phyloP scores from a whole-genome alignment of 2,888 invertebrate genomes.

The Pasiphila rectangulata region DNA sequence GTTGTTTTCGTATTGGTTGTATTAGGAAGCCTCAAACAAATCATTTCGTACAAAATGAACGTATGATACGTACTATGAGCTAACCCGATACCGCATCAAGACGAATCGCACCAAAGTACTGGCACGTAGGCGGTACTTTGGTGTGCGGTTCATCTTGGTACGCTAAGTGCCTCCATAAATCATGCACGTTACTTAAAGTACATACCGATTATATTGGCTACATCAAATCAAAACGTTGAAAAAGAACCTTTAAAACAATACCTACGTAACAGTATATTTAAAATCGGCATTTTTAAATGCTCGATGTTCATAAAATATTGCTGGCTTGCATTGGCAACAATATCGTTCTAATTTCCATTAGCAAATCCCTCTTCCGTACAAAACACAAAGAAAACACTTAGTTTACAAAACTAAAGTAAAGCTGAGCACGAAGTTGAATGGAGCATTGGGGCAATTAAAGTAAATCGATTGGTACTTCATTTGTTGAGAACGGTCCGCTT shows the following conservation, averaged over 20 bases:
- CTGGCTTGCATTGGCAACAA: constrained; percentile 15
- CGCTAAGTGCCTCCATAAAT: no score
- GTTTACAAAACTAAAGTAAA: constrained; percentile 29
- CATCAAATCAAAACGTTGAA: no score
- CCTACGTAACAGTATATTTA: neutral
- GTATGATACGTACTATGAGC: no score
- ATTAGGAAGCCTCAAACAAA: no score
- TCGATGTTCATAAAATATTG: constrained; percentile 4
- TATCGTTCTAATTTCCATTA: constrained; percentile 25
- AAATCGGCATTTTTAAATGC: neutral
- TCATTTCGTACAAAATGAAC: no score
- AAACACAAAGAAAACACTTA: constrained; percentile 23
- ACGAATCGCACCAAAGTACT: no score
- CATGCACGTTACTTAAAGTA: no score
- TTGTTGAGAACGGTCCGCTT: constrained; percentile 25
- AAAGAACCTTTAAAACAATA: neutral
- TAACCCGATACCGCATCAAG: no score
- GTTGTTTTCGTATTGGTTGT: no score
- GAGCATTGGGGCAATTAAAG: constrained; percentile 30
- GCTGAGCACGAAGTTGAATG: constrained; percentile 24
- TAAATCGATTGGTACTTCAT: constrained; percentile 33
- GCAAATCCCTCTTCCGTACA: constrained; percentile 13
- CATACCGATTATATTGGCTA: no score
- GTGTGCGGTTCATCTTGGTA: no score
- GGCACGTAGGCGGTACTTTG: no score